Conservation (phyloP, 2,888 invertebrate species). For the Coenonympha glycerion region DNA sequence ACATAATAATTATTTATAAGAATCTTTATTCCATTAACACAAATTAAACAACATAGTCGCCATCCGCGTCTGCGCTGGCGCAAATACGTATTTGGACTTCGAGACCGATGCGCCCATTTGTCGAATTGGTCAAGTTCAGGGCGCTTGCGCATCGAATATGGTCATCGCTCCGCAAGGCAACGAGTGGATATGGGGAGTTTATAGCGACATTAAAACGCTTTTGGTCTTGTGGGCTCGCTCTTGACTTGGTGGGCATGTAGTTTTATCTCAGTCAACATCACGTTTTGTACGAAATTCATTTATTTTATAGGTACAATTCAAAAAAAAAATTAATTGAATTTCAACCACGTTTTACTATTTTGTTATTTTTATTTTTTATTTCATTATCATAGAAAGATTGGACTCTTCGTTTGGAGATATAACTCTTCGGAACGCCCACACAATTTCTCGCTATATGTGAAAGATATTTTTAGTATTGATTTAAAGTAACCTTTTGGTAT, state of each 20-base stretch:
- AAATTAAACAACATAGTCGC: background rate
- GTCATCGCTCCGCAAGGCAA: slow-evolving; percentile 27
- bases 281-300: background rate
- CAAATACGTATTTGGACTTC: slow-evolving; percentile 24
- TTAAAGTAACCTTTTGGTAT: too few species aligned
- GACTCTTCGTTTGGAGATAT: too few species aligned
- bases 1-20: too few species aligned
- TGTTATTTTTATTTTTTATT: too few species aligned
- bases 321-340: background rate
- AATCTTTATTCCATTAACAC: background rate
- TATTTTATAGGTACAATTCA: background rate
- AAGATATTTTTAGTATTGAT: too few species aligned
- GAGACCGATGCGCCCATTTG: slow-evolving; percentile 56
- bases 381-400: too few species aligned
- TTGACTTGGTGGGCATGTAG: background rate
- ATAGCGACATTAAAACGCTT: slow-evolving; percentile 10
- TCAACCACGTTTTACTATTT: too few species aligned
- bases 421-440: too few species aligned
- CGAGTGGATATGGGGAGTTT: slow-evolving; percentile 11
- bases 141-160: slow-evolving; percentile 36
- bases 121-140: slow-evolving; percentile 67
- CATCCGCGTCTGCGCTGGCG: slow-evolving; percentile 7
- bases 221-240: background rate
- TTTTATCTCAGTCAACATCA: background rate
- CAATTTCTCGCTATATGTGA: too few species aligned